Conservation (phyloP, 2,113 vertebrate species). For the Nibea albiflora region DNA sequence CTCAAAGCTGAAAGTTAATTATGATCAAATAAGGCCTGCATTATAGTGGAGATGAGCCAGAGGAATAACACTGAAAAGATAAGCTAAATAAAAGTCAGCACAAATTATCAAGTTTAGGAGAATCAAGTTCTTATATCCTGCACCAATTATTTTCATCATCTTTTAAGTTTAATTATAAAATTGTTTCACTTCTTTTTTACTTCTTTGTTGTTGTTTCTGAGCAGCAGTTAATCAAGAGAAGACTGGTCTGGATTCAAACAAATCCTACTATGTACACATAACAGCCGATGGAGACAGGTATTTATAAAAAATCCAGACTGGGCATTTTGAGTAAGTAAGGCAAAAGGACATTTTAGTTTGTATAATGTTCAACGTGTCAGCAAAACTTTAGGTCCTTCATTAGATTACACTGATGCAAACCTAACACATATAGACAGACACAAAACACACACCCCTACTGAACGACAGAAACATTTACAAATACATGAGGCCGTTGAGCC, state of each 20-base stretch:
- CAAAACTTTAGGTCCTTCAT: neutral
- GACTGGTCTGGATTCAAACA: neutral
- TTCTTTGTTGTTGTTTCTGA: neutral
- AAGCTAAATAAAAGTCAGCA: neutral
- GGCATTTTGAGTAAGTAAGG: neutral
- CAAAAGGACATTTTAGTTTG: neutral
- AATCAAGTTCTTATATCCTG: neutral
- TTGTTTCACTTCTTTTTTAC: too few species aligned
- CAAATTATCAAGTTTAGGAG: neutral
- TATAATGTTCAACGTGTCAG: neutral
- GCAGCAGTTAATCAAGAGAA: neutral
- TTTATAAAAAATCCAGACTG: neutral
- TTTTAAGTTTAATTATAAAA: neutral
- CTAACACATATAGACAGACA: neutral
- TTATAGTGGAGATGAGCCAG: neutral
- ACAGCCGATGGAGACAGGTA: neutral
- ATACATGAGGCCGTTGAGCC: slow-evolving; percentile 3
- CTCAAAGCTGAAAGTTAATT: slow-evolving; percentile 13
- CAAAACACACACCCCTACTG: neutral
- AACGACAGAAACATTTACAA: slow-evolving; percentile 12
- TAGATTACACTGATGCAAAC: neutral
- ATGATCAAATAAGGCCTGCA: neutral
- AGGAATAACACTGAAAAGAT: slow-evolving; percentile 10
- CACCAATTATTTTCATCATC: neutral
- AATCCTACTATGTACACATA: neutral